A percentile compares a stretch with the other conserved stretches of the same genome.
phyloP scores from a whole-genome alignment of 2,797 vertebrate genomes.

The Xenentodon cancila region DNA sequence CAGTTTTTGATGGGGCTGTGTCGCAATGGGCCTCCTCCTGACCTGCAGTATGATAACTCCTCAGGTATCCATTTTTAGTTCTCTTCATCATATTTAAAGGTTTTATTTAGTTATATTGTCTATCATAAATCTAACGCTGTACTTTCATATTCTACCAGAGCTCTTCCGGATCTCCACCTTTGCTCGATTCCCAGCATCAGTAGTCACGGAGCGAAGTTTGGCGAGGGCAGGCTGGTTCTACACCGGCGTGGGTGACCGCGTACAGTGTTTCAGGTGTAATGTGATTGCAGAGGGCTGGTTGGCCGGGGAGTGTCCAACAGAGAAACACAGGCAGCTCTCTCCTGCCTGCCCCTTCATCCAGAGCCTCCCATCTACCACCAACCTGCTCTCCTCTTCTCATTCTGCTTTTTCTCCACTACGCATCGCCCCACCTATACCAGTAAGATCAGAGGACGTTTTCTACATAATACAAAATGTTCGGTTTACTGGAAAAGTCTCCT shows the following conservation, averaged over 20 bases:
- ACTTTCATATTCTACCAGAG: constrained; percentile 74
- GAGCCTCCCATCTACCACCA: constrained; percentile 82
- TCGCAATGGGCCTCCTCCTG: constrained; percentile 80
- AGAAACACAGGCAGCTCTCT: constrained; percentile 90
- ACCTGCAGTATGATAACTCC: constrained; percentile 91
- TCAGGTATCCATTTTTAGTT: constrained; percentile 63
- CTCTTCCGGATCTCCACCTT: constrained; percentile 95
- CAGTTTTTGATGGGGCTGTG: constrained; percentile 82
- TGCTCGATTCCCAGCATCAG: constrained; percentile 86
- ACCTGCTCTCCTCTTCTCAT: constrained; percentile 85
- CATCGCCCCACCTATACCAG: constrained; percentile 71
- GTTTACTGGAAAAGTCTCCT: not conserved
- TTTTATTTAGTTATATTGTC: not conserved
- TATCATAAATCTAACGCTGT: not conserved
- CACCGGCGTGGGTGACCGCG: constrained; percentile 90
- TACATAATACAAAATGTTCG: not conserved
- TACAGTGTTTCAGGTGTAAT: constrained; percentile 94
- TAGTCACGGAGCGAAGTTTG: constrained; percentile 91
- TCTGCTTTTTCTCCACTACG: constrained; percentile 88
- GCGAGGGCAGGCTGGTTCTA: constrained; percentile 97
- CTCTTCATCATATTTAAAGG: not conserved
- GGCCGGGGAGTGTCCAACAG: constrained; percentile 90
- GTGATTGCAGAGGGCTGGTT: constrained; percentile 93
- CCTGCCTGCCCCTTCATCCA: constrained; percentile 93
- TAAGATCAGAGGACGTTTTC: constrained; percentile 45